phyloP scores from a whole-genome alignment of 2,888 invertebrate species.

The Slavum lentiscoides region DNA sequence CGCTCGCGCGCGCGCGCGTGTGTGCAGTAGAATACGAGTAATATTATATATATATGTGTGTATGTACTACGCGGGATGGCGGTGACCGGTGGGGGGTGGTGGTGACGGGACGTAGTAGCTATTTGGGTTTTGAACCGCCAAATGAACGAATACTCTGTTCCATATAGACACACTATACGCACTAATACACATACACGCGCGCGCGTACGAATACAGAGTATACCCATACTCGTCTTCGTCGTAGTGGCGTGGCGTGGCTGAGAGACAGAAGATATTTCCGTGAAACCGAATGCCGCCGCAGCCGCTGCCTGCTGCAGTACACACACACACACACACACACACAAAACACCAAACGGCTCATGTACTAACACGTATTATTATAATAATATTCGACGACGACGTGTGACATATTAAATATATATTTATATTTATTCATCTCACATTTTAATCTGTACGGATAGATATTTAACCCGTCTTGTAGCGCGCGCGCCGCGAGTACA shows the following conservation, averaged over 20 bases:
- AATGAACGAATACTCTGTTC: constrained; percentile 14
- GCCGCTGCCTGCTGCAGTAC: background rate
- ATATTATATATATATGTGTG: too few relatives aligned
- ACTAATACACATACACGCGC: background rate
- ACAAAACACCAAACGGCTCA: background rate
- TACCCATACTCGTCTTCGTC: background rate
- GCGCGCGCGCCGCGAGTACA: too few relatives aligned
- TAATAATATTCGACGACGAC: background rate
- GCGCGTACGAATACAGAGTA: background rate
- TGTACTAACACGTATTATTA: background rate
- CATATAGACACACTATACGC: background rate
- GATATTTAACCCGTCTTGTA: too few relatives aligned
- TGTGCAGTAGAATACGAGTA: too few relatives aligned
- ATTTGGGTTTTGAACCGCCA: constrained; percentile 48
- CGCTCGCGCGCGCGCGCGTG: background rate
- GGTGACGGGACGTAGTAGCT: constrained; percentile 23
- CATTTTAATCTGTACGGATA: too few relatives aligned
- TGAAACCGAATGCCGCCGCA: constrained; percentile 40
- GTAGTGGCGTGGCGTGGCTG: too few relatives aligned
- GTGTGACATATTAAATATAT: too few relatives aligned
- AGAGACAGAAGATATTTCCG: constrained; percentile 40
- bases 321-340: background rate
- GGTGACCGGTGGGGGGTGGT: too few relatives aligned
- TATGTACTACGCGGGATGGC: background rate
- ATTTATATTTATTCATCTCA: too few relatives aligned